Conservation (phyloP, 23 tunicate species). For the Trididemnum nubilum region DNA sequence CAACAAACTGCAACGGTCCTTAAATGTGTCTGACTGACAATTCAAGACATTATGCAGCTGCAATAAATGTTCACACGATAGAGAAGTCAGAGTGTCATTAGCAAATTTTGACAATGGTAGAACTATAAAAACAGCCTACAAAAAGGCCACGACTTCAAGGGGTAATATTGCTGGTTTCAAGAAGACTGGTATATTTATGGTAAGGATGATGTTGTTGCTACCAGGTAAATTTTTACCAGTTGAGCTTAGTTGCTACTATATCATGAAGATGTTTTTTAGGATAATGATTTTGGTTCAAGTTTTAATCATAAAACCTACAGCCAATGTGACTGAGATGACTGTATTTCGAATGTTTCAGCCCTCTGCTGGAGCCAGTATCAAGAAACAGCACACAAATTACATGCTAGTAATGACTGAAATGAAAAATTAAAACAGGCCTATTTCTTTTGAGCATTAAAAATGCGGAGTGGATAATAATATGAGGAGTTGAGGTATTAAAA, state of each 20-base stretch:
- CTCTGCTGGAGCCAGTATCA: no score
- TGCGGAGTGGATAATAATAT: no score
- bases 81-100: background rate
- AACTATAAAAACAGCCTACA: background rate
- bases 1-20: slow-evolving; percentile 39
- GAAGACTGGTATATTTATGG: background rate
- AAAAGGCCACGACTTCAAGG: background rate
- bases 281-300: background rate
- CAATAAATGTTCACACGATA: background rate
- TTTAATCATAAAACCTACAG: background rate
- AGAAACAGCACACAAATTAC: no score
- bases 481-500: no score
- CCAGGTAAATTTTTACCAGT: no score
- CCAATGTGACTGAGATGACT: background rate
- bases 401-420: no score
- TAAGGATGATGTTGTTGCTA: no score
- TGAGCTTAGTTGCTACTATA: no score
- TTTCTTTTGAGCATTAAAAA: no score
- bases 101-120: slow-evolving; percentile 15
- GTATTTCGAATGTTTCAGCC: background rate
- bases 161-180: slow-evolving; percentile 20
- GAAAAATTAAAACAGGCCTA: no score
- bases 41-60: slow-evolving; percentile 22
- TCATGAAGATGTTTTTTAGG: background rate
- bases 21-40: slow-evolving; percentile 34